Percentiles rank a stretch among this genome's conserved stretches.
Evolutionary conservation across 2,113 vertebrate species (phyloP).

Genomic region (Syngnathus typhle): DNA sequence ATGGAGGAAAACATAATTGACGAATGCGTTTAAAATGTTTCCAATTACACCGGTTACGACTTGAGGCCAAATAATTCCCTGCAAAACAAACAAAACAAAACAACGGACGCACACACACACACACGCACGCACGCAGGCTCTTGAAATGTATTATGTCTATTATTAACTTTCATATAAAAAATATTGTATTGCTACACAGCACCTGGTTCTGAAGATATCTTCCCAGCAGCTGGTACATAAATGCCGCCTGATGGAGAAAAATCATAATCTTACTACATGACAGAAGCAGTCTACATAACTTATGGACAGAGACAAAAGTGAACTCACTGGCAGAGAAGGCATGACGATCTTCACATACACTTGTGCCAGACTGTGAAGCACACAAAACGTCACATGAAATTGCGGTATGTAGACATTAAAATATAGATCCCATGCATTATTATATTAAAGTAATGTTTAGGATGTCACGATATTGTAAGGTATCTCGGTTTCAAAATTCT

Average conservation of each 20-base stretch:
- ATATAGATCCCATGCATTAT: neutral
- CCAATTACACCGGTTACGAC: constrained; percentile 75
- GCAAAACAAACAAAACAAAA: neutral
- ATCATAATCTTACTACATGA: too few relatives aligned
- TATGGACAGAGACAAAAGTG: neutral
- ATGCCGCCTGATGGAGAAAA: constrained; percentile 71
- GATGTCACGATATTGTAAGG: too few relatives aligned
- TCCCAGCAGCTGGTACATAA: constrained; percentile 83
- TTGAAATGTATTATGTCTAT: neutral
- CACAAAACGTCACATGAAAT: neutral
- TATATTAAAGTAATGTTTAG: neutral
- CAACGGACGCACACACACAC: neutral
- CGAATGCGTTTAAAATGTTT: constrained; percentile 79
- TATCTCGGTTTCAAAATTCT: too few relatives aligned
- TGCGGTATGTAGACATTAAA: neutral
- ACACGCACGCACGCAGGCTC: neutral
- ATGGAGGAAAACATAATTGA: constrained; percentile 82
- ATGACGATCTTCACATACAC: constrained; percentile 88
- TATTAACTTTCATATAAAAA: neutral
- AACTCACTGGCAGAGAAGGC: constrained; percentile 90
- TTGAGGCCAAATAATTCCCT: constrained; percentile 90
- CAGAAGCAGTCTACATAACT: neutral
- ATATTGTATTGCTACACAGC: neutral
- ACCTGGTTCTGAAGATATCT: constrained; percentile 90
- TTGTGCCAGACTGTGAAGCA: constrained; percentile 78